phyloP scores from a whole-genome alignment of 2,888 invertebrate species.

The Alentia gelatinosa region DNA sequence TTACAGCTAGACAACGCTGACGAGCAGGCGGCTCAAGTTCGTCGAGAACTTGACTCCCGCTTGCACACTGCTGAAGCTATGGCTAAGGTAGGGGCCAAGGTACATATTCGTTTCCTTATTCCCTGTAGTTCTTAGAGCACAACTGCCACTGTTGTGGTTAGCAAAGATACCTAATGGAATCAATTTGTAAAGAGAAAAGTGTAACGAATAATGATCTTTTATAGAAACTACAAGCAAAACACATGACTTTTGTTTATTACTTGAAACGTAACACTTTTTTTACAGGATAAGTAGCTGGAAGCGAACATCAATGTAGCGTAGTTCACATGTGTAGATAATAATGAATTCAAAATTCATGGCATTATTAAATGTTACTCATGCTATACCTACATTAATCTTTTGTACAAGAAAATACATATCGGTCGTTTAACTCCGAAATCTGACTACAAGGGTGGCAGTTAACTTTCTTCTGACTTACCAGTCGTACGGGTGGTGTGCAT shows the following conservation, averaged over 20 bases:
- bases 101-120: slow-evolving; percentile 46
- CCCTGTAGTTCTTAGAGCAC: background rate
- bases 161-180: background rate
- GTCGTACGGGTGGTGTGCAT: background rate
- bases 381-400: background rate
- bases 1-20: slow-evolving; percentile 97
- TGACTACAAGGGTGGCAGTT: slow-evolving; percentile 40
- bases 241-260: too few relatives aligned
- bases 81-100: slow-evolving; percentile 88
- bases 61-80: slow-evolving; percentile 98
- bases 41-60: slow-evolving; percentile 98
- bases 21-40: slow-evolving; percentile 99
- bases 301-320: background rate
- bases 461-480: background rate
- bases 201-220: too few relatives aligned
- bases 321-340: background rate
- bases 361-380: background rate
- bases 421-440: background rate
- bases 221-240: too few relatives aligned
- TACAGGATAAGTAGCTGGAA: too few relatives aligned
- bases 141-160: slow-evolving; percentile 49
- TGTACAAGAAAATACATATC: too few relatives aligned
- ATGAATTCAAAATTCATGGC: background rate
- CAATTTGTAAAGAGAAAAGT: background rate
- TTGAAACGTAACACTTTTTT: too few relatives aligned